A percentile compares a stretch with the other conserved stretches of the same genome.
These are phyloP conservation scores for Takifugu ocellatus DNA, from an alignment of 2,797 vertebrate species.

Conservation along the genomic window DNA sequence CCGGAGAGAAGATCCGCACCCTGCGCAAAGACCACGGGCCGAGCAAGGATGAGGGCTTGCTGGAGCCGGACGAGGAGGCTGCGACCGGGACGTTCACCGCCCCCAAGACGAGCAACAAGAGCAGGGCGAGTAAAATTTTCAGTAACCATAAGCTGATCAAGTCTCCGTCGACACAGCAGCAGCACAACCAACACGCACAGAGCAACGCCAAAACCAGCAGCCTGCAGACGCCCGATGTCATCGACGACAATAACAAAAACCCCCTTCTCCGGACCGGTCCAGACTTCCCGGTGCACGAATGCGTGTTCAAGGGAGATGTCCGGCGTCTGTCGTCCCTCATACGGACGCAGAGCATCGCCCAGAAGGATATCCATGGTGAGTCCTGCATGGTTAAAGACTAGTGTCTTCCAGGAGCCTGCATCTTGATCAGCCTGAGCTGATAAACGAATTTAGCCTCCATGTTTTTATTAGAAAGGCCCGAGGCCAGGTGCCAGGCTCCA, in stretches of 20 bases:
- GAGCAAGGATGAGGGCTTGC: slow-evolving; percentile 87
- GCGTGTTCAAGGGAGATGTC: slow-evolving; percentile 94
- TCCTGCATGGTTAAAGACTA: not conserved
- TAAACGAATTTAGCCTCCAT: too few species aligned
- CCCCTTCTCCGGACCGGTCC: slow-evolving; percentile 64
- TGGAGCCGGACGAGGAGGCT: slow-evolving; percentile 87
- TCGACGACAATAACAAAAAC: slow-evolving; percentile 78
- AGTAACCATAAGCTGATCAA: slow-evolving; percentile 81
- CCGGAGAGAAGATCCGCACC: slow-evolving; percentile 96
- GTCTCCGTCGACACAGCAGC: slow-evolving; percentile 69
- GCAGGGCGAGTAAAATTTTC: slow-evolving; percentile 81
- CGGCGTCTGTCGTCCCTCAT: slow-evolving; percentile 92
- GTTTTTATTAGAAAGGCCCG: too few species aligned
- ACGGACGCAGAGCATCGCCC: slow-evolving; percentile 92
- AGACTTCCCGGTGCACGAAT: slow-evolving; percentile 93
- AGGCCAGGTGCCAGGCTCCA: too few species aligned
- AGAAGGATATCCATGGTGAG: slow-evolving; percentile 96
- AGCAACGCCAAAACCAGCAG: slow-evolving; percentile 72
- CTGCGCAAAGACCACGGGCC: slow-evolving; percentile 90
- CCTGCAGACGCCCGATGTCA: slow-evolving; percentile 57
- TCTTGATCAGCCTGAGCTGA: too few species aligned
- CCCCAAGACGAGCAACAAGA: slow-evolving; percentile 70
- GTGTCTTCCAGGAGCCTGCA: too few species aligned
- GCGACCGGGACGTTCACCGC: slow-evolving; percentile 83
- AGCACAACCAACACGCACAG: slow-evolving; percentile 49